A percentile compares a stretch with the other conserved stretches of the same genome.
These are phyloP conservation scores for Dolichotis patagonum DNA, from an alignment of 2,113 vertebrate genomes.

Conservation along the genomic window DNA sequence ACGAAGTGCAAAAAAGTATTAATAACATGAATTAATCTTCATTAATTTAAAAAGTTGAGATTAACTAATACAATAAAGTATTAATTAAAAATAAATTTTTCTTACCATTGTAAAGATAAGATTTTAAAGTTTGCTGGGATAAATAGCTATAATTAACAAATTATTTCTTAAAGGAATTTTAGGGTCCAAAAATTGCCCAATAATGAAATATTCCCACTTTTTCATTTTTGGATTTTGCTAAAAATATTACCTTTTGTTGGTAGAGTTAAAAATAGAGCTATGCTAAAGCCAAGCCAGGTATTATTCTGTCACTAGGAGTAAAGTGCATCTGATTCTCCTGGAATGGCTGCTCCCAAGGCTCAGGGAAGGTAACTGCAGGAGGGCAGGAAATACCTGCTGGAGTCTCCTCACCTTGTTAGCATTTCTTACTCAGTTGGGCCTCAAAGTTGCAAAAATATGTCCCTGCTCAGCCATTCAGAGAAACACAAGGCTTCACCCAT, in stretches of 20 bases:
- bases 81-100: background rate
- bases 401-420: background rate
- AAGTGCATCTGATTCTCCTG: background rate
- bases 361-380: background rate
- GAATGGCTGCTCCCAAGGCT: background rate
- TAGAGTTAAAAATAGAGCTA: background rate
- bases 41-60: constrained; percentile 28
- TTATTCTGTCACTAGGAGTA: background rate
- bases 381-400: background rate
- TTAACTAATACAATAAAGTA: background rate
- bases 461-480: background rate
- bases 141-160: background rate
- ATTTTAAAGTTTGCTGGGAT: background rate
- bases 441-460: background rate
- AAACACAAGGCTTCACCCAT: background rate
- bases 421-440: background rate
- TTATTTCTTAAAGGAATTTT: background rate
- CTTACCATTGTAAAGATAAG: background rate
- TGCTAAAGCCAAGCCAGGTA: background rate
- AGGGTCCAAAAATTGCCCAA: background rate
- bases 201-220: background rate
- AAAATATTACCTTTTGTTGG: background rate
- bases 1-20: constrained; percentile 16
- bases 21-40: constrained; percentile 21
- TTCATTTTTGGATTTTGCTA: background rate